Conservation (phyloP, 2,113 vertebrate genomes). For the Ailurus styani region DNA sequence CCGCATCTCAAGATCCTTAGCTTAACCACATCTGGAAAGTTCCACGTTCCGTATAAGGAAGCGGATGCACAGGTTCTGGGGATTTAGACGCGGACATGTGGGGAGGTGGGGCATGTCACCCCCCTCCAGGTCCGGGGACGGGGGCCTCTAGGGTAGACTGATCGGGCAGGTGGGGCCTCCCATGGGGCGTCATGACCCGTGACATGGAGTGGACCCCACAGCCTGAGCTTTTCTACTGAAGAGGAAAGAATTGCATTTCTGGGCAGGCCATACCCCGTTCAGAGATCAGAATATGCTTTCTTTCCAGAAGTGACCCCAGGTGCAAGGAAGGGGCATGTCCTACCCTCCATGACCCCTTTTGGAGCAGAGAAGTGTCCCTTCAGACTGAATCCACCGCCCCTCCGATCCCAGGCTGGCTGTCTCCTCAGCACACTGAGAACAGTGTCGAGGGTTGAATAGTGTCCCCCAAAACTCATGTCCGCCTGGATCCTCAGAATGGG, state of each 20-base stretch:
- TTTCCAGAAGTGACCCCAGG: background rate
- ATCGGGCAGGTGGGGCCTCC: too few relatives aligned
- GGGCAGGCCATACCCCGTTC: background rate
- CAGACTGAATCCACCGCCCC: background rate
- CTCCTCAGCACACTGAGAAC: background rate
- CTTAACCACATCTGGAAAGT: background rate
- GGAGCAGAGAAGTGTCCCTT: background rate
- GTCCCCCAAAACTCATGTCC: background rate
- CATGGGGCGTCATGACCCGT: too few relatives aligned
- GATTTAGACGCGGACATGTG: accelerated
- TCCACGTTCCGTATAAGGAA: background rate
- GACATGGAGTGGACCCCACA: too few relatives aligned
- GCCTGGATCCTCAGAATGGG: too few relatives aligned
- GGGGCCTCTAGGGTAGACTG: too few relatives aligned
- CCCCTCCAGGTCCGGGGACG: background rate
- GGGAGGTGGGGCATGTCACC: background rate
- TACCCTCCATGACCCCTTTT: background rate
- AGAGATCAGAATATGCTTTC: background rate
- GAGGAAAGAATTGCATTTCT: background rate
- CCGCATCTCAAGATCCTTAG: background rate
- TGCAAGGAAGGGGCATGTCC: background rate
- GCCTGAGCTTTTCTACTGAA: background rate
- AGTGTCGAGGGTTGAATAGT: background rate
- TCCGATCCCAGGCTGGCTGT: background rate
- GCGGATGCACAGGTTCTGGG: background rate